Percentiles rank a stretch among this genome's conserved stretches.
phyloP scores from a whole-genome alignment of 1,140 invertebrate genomes.

The Cotesia vestalis region DNA sequence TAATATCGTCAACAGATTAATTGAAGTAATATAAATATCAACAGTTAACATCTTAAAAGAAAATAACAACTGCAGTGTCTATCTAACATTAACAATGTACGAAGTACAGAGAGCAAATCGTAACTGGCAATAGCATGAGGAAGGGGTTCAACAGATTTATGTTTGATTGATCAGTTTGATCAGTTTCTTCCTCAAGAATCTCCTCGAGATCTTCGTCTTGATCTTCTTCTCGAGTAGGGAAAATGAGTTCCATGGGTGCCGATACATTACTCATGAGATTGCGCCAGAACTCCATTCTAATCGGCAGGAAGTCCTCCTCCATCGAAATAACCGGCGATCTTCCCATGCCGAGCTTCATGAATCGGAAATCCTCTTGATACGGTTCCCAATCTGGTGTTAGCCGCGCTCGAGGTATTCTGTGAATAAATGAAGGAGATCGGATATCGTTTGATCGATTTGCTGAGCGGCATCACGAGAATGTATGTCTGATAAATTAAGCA shows the following conservation, averaged over 20 bases:
- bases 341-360: slow-evolving; percentile 50
- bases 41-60: too few species aligned
- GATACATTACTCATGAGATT: slow-evolving; percentile 39
- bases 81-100: too few species aligned
- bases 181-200: too few species aligned
- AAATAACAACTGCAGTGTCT: too few species aligned
- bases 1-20: background rate
- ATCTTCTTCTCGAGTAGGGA: slow-evolving; percentile 29
- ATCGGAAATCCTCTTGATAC: slow-evolving; percentile 47
- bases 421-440: slow-evolving; percentile 41
- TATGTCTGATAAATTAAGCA: slow-evolving; percentile 11
- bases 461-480: slow-evolving; percentile 23
- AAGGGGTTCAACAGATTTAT: too few species aligned
- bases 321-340: slow-evolving; percentile 44
- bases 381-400: slow-evolving; percentile 48
- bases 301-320: slow-evolving; percentile 44
- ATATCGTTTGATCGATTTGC: slow-evolving; percentile 34
- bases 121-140: too few species aligned
- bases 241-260: slow-evolving; percentile 28
- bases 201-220: background rate
- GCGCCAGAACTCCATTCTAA: slow-evolving; percentile 55
- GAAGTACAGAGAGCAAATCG: too few species aligned
- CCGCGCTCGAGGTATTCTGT: slow-evolving; percentile 49
- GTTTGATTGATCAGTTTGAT: background rate
- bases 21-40: too few species aligned